Evolutionary conservation across 2,888 invertebrate genomes (phyloP).

Genomic region (Limenitis arthemis): DNA sequence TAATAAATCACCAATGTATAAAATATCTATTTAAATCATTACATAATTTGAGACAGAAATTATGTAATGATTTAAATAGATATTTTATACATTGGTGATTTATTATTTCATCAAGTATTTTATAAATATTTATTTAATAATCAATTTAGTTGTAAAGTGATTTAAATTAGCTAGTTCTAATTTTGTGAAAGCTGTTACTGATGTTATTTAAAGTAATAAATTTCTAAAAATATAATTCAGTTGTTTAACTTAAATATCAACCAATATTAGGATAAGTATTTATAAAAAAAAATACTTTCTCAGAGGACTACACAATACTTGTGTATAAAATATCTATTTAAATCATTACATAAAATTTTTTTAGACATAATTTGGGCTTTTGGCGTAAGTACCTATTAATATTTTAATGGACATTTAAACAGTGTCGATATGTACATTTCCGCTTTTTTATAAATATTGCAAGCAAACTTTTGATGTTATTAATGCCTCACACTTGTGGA

Average conservation of each 20-base stretch:
- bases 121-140: constrained; percentile 22
- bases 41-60: background rate
- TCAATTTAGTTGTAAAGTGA: constrained; percentile 21
- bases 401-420: constrained; percentile 15
- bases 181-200: constrained; percentile 42
- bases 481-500: constrained; percentile 34
- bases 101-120: constrained; percentile 8
- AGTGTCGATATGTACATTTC: constrained; percentile 36
- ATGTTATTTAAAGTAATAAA: constrained; percentile 54
- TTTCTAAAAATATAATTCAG: constrained; percentile 31
- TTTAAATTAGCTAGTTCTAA: constrained; percentile 37
- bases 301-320: background rate
- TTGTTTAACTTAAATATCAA: constrained; percentile 15
- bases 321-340: constrained; percentile 5
- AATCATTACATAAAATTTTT: constrained; percentile 1
- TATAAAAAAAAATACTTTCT: background rate
- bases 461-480: constrained; percentile 1
- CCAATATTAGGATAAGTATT: background rate
- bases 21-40: constrained; percentile 3
- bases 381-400: background rate
- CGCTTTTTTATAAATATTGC: constrained; percentile 13
- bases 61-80: background rate
- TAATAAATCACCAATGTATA: background rate
- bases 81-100: constrained; percentile 3
- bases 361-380: constrained; percentile 2